Evolutionary conservation across 2,888 invertebrate species (phyloP), one percentile per base, ranked within the genome.

Genomic region (Agriotes lineatus): DNA sequence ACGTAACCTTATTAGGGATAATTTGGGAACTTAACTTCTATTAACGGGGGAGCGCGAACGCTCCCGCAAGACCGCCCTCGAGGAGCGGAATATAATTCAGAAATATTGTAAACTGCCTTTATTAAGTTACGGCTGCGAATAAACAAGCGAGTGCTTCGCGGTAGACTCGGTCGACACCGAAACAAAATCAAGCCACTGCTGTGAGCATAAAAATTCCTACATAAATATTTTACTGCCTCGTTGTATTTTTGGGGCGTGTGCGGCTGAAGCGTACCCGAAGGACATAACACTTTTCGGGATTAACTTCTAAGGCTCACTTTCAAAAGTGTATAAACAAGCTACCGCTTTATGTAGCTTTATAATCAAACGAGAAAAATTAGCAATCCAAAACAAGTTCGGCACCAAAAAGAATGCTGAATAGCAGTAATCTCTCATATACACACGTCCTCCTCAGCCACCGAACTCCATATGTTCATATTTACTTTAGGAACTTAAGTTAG

Each of bases 11-110:
- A 65, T 69, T 69, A 69, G 58, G 61, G 60, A 69, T 69, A 69
- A 69, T 69, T 64, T 69, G 64, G 60, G 52, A 65, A 69, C 69
- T 69, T 69, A 69, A 69, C 65, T 69, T 69, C 64, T 69, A 69
- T 69, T 69, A 69, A 69, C 69, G 48, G 45, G 56, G 60, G 56
- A 69, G 39, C 65, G 65, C 56, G 61, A 69, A 69, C 61, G 61
- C 69, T 65, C 60, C 69, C 69, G 19, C 35, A 69, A 69, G 64
- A 65, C 64, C 45, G 25, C 65, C 60, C 69, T 66, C 45, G 45
- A 63, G 52, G 45, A 63, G 68, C 63, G 61, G 58, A 68, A 63
- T 69, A 60, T 69, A 64, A 69, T 69, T 69, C 59, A 69, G 67
- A 67, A 67, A 68, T 64, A 68, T 64, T 67, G 67, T 62, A 67